A percentile compares a stretch with the other conserved stretches of the same genome.
These are phyloP conservation scores for Rhyacichthys aspro DNA, from an alignment of 2,797 vertebrate genomes.

Conservation along the genomic window DNA sequence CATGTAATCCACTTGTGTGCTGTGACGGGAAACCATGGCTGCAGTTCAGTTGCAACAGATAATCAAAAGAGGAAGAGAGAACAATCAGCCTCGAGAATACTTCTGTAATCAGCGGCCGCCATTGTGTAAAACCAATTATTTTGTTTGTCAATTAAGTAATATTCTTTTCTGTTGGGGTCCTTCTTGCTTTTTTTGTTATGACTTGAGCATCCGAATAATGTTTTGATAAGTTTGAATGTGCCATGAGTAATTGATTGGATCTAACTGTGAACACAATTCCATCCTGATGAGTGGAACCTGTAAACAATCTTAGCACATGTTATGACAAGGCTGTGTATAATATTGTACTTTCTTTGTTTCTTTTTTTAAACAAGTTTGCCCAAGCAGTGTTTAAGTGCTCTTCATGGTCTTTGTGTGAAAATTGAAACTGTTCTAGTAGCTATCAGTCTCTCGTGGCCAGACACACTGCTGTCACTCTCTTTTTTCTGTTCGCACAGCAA, in stretches of 20 bases:
- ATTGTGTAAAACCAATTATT: slow-evolving; percentile 3
- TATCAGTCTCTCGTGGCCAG: slow-evolving; percentile 30
- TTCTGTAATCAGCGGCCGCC: neutral
- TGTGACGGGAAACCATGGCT: slow-evolving; percentile 1
- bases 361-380: neutral
- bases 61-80: slow-evolving; percentile 8
- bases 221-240: neutral
- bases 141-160: slow-evolving; percentile 10
- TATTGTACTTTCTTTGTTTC: neutral
- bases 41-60: neutral
- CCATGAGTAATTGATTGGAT: neutral
- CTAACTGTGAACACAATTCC: neutral
- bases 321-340: neutral
- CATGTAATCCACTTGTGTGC: slow-evolving; percentile 10
- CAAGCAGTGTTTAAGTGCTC: neutral
- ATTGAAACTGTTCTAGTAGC: slow-evolving; percentile 25
- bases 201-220: neutral
- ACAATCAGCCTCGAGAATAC: slow-evolving; percentile 5
- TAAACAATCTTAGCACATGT: slow-evolving; percentile 1
- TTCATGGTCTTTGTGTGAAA: slow-evolving; percentile 45
- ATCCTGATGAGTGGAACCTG: neutral
- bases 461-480: slow-evolving; percentile 34
- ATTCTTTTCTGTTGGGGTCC: neutral
- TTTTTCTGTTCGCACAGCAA: slow-evolving; percentile 35
- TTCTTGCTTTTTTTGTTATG: slow-evolving; percentile 4